A percentile compares a stretch with the other conserved stretches of the same genome.
Conservation (phyloP, 2,113 vertebrate species). For the Galeopterus variegatus region DNA sequence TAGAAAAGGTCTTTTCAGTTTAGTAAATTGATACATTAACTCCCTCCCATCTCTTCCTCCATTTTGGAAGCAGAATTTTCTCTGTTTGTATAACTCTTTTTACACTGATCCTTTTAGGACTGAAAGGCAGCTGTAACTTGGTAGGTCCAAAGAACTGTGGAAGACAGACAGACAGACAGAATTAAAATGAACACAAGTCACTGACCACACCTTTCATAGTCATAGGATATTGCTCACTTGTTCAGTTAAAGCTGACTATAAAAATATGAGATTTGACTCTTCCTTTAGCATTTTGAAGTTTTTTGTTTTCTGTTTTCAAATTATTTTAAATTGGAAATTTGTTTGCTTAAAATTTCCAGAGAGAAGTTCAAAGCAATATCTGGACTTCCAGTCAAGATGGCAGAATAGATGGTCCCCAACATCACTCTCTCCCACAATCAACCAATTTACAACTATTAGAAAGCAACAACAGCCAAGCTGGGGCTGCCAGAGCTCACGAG, state of each 20-base stretch:
- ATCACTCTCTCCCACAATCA: too few relatives aligned
- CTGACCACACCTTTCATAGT: not conserved
- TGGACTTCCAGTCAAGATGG: too few relatives aligned
- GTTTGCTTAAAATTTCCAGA: slow-evolving; percentile 35
- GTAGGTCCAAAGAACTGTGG: not conserved
- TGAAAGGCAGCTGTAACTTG: not conserved
- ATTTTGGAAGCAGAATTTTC: slow-evolving; percentile 29
- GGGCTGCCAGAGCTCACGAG: too few relatives aligned
- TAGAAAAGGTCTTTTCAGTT: not conserved
- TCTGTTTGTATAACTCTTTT: not conserved
- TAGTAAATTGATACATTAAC: not conserved
- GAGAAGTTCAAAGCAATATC: slow-evolving; percentile 48
- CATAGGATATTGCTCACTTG: not conserved
- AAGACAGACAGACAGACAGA: not conserved
- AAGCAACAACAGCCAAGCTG: too few relatives aligned
- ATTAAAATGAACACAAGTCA: not conserved
- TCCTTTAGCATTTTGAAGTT: not conserved
- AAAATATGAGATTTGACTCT: slow-evolving; percentile 16
- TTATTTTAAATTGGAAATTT: not conserved
- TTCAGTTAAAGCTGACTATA: not conserved
- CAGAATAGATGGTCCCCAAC: too few relatives aligned
- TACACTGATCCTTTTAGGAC: not conserved
- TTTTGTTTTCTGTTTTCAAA: not conserved
- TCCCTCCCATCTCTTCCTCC: not conserved
- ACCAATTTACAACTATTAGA: too few relatives aligned